A percentile compares a stretch with the other conserved stretches of the same genome.
Conservation (phyloP, 2,888 invertebrate genomes). For the Temnothorax rugatulus region DNA sequence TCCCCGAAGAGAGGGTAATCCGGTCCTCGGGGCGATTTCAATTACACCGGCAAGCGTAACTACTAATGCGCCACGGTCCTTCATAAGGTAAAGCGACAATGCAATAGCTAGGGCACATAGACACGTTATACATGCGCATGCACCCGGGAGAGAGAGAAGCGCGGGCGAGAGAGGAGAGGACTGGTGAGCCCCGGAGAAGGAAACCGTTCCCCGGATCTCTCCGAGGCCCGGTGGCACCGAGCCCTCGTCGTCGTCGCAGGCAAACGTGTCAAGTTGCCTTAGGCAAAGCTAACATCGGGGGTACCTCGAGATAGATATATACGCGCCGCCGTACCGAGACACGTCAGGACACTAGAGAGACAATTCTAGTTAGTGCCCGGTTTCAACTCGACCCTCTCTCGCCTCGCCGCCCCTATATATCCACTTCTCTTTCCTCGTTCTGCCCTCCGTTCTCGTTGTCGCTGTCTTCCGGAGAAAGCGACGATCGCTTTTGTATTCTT, state of each 20-base stretch:
- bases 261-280: constrained; percentile 83
- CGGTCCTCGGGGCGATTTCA: constrained; percentile 46
- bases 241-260: constrained; percentile 69
- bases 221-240: constrained; percentile 60
- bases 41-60: constrained; percentile 52
- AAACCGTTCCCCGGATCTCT: constrained; percentile 70
- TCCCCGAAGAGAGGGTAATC: not conserved
- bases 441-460: not conserved
- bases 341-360: constrained; percentile 73
- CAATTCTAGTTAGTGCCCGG: constrained; percentile 78
- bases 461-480: constrained; percentile 31
- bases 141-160: constrained; percentile 10
- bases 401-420: constrained; percentile 37
- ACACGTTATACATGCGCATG: constrained; percentile 30
- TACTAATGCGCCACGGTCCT: constrained; percentile 55
- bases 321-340: constrained; percentile 59
- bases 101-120: constrained; percentile 50
- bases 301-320: constrained; percentile 50
- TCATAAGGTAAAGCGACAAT: constrained; percentile 61
- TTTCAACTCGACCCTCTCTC: constrained; percentile 63
- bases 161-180: constrained; percentile 34
- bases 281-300: constrained; percentile 77
- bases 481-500: constrained; percentile 34
- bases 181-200: constrained; percentile 55
- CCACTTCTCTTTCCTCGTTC: constrained; percentile 48